Conservation (phyloP, 2,888 invertebrate genomes). For the Orthosia gothica region DNA sequence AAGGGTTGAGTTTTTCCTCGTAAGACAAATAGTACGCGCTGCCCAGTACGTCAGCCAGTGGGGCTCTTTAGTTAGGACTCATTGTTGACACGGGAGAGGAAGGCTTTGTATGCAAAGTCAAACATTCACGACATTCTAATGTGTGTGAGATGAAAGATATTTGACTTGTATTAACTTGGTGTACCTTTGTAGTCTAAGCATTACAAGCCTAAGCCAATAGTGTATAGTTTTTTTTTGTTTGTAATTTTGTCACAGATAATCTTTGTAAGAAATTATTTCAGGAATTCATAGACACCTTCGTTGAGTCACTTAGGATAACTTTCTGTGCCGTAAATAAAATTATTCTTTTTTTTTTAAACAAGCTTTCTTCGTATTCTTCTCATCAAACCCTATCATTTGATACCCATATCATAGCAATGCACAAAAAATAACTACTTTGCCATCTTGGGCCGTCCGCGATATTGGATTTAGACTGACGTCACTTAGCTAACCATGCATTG, state of each 20-base stretch:
- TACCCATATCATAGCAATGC: no score
- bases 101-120: slow-evolving; percentile 10
- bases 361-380: no score
- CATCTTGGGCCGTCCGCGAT: no score
- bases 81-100: slow-evolving; percentile 10
- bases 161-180: neutral
- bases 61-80: slow-evolving; percentile 7
- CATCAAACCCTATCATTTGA: no score
- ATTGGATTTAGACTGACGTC: no score
- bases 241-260: no score
- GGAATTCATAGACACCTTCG: neutral
- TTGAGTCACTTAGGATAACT: neutral
- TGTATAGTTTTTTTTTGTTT: no score
- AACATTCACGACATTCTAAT: slow-evolving; percentile 21
- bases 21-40: slow-evolving; percentile 23
- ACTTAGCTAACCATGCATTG: no score
- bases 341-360: no score
- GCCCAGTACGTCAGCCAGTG: neutral
- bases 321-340: neutral
- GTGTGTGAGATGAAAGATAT: neutral
- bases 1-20: slow-evolving; percentile 29
- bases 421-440: no score
- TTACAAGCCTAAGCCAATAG: neutral
- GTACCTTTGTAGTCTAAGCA: neutral
- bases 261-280: neutral